These are phyloP conservation scores for Sylvilagus bachmani DNA, from an alignment of 2,113 vertebrate species.

Conservation along the genomic window DNA sequence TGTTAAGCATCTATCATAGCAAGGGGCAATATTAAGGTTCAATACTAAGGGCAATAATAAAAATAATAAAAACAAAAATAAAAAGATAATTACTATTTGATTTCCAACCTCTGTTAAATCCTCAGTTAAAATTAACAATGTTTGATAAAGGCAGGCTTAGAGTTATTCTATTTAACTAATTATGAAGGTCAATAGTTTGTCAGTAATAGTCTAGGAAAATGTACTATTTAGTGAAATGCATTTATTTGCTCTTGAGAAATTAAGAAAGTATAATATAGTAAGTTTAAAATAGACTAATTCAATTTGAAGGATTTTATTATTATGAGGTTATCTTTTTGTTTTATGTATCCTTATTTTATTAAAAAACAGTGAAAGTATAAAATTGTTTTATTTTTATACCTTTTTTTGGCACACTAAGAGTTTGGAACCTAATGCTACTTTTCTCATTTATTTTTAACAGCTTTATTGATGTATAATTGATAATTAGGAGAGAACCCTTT, in stretches of 20 bases:
- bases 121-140: neutral
- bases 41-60: too few species aligned
- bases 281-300: constrained; percentile 7
- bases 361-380: neutral
- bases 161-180: neutral
- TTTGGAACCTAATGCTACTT: neutral
- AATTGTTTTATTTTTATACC: neutral
- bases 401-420: constrained; percentile 42
- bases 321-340: neutral
- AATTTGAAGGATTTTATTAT: neutral
- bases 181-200: neutral
- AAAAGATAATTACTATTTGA: constrained; percentile 24
- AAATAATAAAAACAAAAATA: neutral
- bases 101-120: neutral
- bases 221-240: constrained; percentile 13
- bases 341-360: neutral
- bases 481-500: neutral
- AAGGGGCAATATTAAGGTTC: neutral
- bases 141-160: neutral
- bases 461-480: neutral
- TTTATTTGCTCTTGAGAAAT: constrained; percentile 1
- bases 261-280: neutral
- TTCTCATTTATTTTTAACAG: constrained; percentile 30
- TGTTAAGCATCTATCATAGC: neutral
- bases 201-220: neutral